Conservation (phyloP, 30 jellyfish, hydroid and myxozoan genomes). For the Nemopilema nomurai region DNA sequence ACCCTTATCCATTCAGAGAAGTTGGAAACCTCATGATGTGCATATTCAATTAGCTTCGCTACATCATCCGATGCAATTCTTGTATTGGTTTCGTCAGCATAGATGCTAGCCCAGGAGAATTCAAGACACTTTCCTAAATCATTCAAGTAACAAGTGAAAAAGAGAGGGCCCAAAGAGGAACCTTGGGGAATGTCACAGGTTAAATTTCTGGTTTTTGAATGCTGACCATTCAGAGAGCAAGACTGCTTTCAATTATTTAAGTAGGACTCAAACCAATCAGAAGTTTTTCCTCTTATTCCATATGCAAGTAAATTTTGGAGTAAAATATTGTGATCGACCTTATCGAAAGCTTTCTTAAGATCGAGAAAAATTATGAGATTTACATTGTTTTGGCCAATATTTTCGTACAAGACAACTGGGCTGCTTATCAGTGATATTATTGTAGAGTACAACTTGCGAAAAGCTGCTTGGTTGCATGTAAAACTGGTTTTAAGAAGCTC, state of each 20-base stretch:
- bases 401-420: too few relatives aligned
- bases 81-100: conserved; percentile 51
- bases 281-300: conserved; percentile 51
- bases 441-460: conserved; percentile 19
- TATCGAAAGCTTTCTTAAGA: conserved; percentile 5
- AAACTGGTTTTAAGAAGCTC: conserved; percentile 37
- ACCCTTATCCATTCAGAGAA: conserved; percentile 31
- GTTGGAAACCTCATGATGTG: conserved; percentile 13
- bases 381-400: too few relatives aligned
- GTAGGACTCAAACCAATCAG: conserved; percentile 32
- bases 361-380: not conserved
- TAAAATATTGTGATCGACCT: conserved; percentile 30
- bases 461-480: conserved; percentile 38
- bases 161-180: conserved; percentile 55
- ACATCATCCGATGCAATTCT: conserved; percentile 32
- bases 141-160: conserved; percentile 30
- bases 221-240: conserved; percentile 15
- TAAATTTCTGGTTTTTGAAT: conserved; percentile 5
- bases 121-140: conserved; percentile 42
- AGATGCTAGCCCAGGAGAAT: conserved; percentile 45
- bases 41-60: not conserved
- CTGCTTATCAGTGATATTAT: conserved; percentile 14
- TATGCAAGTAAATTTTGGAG: conserved; percentile 22
- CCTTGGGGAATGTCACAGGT: conserved; percentile 55
- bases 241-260: conserved; percentile 8